These are phyloP conservation scores for Apostichopus leukothele DNA, from an alignment of 53 echinoderm and acorn worm species.

Conservation along the genomic window DNA sequence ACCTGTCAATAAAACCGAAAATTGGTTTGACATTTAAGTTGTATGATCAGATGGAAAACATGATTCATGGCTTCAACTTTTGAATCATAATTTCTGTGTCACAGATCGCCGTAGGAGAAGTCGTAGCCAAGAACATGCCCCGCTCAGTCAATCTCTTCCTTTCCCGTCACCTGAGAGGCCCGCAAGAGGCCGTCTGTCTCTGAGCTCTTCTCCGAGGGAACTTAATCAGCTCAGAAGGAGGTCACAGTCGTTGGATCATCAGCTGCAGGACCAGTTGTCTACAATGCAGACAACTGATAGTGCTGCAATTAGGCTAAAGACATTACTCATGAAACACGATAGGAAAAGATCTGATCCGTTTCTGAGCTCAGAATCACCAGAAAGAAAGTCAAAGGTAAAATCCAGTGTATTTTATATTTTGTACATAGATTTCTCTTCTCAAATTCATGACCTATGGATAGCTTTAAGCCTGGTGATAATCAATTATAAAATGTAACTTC, in stretches of 20 bases:
- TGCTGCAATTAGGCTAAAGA: slow-evolving; percentile 32
- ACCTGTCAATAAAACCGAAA: too few species aligned
- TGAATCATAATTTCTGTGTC: not conserved
- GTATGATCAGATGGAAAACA: too few species aligned
- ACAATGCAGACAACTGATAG: slow-evolving; percentile 13
- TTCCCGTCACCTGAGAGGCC: not conserved
- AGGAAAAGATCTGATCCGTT: slow-evolving; percentile 33
- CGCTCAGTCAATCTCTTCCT: slow-evolving; percentile 27
- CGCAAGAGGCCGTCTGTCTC: not conserved
- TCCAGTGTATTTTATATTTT: too few species aligned
- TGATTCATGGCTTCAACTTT: too few species aligned
- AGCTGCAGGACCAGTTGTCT: slow-evolving; percentile 2
- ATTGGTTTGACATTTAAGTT: too few species aligned
- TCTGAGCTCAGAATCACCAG: slow-evolving; percentile 3
- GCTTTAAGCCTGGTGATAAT: too few species aligned
- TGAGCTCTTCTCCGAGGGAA: slow-evolving; percentile 30
- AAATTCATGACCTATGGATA: too few species aligned
- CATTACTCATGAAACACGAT: slow-evolving; percentile 28
- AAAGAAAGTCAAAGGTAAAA: not conserved
- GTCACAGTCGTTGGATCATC: slow-evolving; percentile 28
- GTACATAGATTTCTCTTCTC: too few species aligned
- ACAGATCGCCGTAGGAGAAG: not conserved
- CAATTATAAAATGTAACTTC: too few species aligned
- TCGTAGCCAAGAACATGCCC: not conserved
- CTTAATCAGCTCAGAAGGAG: slow-evolving; percentile 8